phyloP scores from a whole-genome alignment of 2,113 vertebrate species.

The Embiotoca jacksoni region DNA sequence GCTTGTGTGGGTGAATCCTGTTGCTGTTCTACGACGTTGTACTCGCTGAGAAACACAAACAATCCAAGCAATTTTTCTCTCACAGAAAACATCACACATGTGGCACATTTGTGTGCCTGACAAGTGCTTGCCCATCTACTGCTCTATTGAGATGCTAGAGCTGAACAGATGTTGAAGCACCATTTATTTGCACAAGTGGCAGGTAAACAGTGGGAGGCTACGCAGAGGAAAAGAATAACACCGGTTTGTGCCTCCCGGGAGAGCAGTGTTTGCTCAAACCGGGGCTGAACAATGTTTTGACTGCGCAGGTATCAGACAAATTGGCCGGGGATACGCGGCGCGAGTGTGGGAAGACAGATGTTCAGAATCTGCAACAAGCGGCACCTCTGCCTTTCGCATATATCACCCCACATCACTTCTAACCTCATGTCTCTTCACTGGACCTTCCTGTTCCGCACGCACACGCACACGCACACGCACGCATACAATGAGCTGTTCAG shows the following conservation, averaged over 20 bases:
- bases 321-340: constrained; percentile 43
- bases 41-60: constrained; percentile 34
- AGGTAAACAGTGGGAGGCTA: constrained; percentile 73
- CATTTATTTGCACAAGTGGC: constrained; percentile 79
- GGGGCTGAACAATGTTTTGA: constrained; percentile 73
- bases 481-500: constrained; percentile 15
- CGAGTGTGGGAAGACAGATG: constrained; percentile 67
- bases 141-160: constrained; percentile 45
- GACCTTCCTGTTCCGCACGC: constrained; percentile 3
- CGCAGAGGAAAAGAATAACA: constrained; percentile 65
- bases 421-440: constrained; percentile 3
- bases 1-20: constrained; percentile 34
- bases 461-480: too few relatives aligned
- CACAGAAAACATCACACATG: constrained; percentile 40
- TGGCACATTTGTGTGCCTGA: constrained; percentile 52
- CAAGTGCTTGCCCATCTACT: constrained; percentile 45
- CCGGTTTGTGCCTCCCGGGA: constrained; percentile 58
- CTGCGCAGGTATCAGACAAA: constrained; percentile 72
- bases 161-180: constrained; percentile 68
- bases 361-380: constrained; percentile 35
- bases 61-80: constrained; percentile 26
- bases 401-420: constrained; percentile 15
- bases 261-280: constrained; percentile 66
- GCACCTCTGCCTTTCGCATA: constrained; percentile 21
- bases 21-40: constrained; percentile 4